Evolutionary conservation across 2,113 vertebrate species (phyloP).

Genomic region (Philantomba maxwellii): DNA sequence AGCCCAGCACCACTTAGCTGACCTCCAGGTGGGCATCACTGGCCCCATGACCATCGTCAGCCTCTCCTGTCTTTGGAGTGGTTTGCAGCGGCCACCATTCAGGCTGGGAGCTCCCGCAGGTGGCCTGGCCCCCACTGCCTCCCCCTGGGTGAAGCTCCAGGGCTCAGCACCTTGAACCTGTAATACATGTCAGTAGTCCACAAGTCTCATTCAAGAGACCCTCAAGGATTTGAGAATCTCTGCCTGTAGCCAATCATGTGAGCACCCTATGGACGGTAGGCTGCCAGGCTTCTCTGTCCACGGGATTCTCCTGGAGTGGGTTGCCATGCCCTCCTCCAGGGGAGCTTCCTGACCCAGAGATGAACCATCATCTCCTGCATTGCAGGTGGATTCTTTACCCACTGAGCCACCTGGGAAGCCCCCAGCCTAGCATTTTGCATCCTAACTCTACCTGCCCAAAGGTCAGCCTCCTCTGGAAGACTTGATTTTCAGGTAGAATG

Average conservation of each 20-base stretch:
- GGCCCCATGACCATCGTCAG: fast-evolving
- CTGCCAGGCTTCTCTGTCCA: background rate
- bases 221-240: background rate
- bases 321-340: background rate
- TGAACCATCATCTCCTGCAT: background rate
- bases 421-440: background rate
- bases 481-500: fast-evolving
- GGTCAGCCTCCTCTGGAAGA: background rate
- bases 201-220: background rate
- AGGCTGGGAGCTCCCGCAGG: background rate
- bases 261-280: background rate
- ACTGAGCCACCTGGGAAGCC: background rate
- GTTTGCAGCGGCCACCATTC: background rate
- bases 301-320: background rate
- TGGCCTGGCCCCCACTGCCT: background rate
- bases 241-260: background rate
- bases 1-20: background rate
- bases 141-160: background rate
- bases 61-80: background rate
- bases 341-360: background rate
- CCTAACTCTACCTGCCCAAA: background rate
- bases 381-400: background rate
- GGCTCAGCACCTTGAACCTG: background rate
- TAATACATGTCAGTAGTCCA: background rate
- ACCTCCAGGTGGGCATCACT: background rate